phyloP scores from a whole-genome alignment of 2,888 invertebrate genomes.

The Cheilosia vernalis region DNA sequence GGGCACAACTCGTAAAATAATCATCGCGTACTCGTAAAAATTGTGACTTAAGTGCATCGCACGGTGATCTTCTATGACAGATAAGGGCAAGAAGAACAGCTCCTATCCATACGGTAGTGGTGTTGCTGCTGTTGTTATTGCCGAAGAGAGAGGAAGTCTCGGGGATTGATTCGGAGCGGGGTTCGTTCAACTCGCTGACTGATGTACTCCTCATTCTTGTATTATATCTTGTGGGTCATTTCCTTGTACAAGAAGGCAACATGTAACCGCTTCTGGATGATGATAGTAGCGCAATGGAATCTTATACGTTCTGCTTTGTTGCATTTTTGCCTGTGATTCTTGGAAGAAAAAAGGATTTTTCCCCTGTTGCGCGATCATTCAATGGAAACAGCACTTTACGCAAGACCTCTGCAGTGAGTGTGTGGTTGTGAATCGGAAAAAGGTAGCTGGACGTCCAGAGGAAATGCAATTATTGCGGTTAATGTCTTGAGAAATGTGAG shows the following conservation, averaged over 20 bases:
- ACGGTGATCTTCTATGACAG: slow-evolving; percentile 62
- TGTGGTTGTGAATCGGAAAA: background rate
- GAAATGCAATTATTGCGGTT: slow-evolving; percentile 48
- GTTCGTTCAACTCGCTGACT: slow-evolving; percentile 61
- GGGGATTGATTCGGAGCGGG: slow-evolving; percentile 38
- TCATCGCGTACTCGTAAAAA: slow-evolving; percentile 66
- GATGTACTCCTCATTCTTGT: slow-evolving; percentile 26
- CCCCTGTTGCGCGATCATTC: slow-evolving; percentile 32
- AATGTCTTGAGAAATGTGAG: slow-evolving; percentile 33
- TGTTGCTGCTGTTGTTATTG: background rate
- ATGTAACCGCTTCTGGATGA: slow-evolving; percentile 49
- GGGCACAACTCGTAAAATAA: slow-evolving; percentile 36
- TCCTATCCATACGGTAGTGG: slow-evolving; percentile 25
- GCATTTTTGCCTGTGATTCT: slow-evolving; percentile 20
- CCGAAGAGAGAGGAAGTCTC: slow-evolving; percentile 11
- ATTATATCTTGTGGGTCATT: slow-evolving; percentile 64
- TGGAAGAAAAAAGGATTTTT: slow-evolving; percentile 57
- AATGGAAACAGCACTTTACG: slow-evolving; percentile 24
- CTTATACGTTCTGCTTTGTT: slow-evolving; percentile 49
- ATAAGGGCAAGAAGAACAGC: slow-evolving; percentile 62
- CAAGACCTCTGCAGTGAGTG: background rate
- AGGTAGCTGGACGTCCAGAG: slow-evolving; percentile 13
- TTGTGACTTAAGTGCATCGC: slow-evolving; percentile 60
- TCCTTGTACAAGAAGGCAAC: slow-evolving; percentile 59
- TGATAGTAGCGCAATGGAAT: background rate